Conservation (phyloP, 92 coral and sea anemone genomes). For the Porites rus region DNA sequence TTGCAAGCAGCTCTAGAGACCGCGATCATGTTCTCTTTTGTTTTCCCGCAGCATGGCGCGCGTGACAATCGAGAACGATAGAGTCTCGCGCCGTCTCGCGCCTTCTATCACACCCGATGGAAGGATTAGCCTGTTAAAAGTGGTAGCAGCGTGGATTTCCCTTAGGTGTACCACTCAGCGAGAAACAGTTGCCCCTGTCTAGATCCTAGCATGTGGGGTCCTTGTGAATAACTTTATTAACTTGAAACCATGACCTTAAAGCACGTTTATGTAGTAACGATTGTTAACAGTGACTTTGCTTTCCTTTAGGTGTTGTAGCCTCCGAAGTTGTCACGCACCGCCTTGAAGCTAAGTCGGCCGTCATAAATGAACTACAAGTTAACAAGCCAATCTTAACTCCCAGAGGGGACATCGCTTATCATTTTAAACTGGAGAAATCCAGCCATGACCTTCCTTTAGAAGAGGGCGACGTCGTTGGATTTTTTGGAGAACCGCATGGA, state of each 20-base stretch:
- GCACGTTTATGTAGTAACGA: background rate
- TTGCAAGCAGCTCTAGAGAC: too few relatives aligned
- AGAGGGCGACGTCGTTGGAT: conserved; percentile 96
- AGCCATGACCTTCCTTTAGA: conserved; percentile 75
- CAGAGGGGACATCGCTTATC: conserved; percentile 97
- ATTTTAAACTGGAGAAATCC: conserved; percentile 75
- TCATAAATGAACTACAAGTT: conserved; percentile 84
- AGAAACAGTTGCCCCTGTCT: too few relatives aligned
- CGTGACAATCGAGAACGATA: too few relatives aligned
- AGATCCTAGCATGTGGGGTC: too few relatives aligned
- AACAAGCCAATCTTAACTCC: conserved; percentile 86
- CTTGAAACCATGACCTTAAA: background rate
- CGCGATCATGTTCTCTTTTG: too few relatives aligned
- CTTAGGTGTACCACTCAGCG: too few relatives aligned
- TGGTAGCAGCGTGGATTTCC: too few relatives aligned
- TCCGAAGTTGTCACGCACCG: conserved; percentile 83
- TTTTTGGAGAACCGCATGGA: conserved; percentile 83
- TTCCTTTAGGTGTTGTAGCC: conserved; percentile 18
- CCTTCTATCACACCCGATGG: too few relatives aligned
- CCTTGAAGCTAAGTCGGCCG: conserved; percentile 87
- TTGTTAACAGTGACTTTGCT: background rate
- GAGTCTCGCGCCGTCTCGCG: too few relatives aligned
- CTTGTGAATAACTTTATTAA: too few relatives aligned
- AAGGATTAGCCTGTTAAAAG: too few relatives aligned
- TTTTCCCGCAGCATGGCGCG: too few relatives aligned